phyloP scores from a whole-genome alignment of 23 tunicate genomes.

The Phallusia fumigata region DNA sequence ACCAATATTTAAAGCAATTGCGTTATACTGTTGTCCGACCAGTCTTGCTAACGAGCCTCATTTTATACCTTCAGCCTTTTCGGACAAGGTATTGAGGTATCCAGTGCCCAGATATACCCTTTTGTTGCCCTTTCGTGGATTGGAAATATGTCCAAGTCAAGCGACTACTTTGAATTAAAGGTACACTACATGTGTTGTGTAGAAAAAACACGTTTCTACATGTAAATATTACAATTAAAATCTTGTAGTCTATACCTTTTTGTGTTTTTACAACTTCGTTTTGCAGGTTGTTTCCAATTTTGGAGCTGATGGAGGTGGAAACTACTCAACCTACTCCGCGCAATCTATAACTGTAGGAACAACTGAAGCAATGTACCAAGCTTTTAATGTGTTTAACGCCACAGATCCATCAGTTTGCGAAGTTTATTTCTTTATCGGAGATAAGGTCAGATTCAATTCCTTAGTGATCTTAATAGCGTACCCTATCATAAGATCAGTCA shows the following conservation, averaged over 20 bases:
- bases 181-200: not conserved
- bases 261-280: not conserved
- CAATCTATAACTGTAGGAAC: not conserved
- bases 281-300: conserved; percentile 33
- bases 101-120: conserved; percentile 37
- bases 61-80: conserved; percentile 29
- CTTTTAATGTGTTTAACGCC: conserved; percentile 30
- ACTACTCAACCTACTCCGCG: not conserved
- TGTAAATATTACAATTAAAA: not conserved
- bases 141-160: conserved; percentile 9
- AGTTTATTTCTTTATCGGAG: conserved; percentile 37
- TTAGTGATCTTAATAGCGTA: too few relatives aligned
- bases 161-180: not conserved
- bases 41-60: too few relatives aligned
- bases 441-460: not conserved
- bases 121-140: conserved; percentile 44
- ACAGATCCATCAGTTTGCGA: conserved; percentile 49
- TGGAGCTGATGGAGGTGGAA: conserved; percentile 55
- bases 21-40: too few relatives aligned
- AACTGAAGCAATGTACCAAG: conserved; percentile 23
- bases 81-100: conserved; percentile 41
- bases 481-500: too few relatives aligned
- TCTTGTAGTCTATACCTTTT: too few relatives aligned
- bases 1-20: too few relatives aligned
- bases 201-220: not conserved